A percentile compares a stretch with the other conserved stretches of the same genome.
These are phyloP conservation scores for Hypothenemus hampei DNA, from an alignment of 1,140 invertebrate species.

Conservation along the genomic window DNA sequence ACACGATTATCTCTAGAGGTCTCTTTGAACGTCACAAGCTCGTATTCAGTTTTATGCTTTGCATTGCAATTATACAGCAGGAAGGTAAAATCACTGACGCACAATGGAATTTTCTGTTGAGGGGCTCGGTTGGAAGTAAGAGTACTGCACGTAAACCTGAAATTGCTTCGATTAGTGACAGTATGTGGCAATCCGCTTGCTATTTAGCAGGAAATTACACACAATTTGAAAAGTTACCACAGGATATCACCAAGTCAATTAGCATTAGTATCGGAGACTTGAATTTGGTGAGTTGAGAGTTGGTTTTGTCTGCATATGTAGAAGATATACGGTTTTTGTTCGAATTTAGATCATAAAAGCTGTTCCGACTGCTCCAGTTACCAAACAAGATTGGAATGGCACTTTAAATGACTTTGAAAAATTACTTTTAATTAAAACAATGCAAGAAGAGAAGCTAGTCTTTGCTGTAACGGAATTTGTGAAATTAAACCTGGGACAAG, in stretches of 20 bases:
- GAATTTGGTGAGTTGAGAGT: conserved; percentile 46
- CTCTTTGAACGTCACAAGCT: conserved; percentile 90
- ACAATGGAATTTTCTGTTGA: conserved; percentile 71
- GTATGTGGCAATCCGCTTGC: conserved; percentile 58
- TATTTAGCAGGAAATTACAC: conserved; percentile 55
- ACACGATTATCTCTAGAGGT: conserved; percentile 80
- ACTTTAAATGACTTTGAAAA: conserved; percentile 69
- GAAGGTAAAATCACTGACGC: conserved; percentile 49
- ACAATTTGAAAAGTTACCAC: conserved; percentile 49
- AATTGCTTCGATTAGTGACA: conserved; percentile 46
- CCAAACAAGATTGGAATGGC: conserved; percentile 55
- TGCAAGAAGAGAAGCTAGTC: conserved; percentile 78
- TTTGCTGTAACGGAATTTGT: conserved; percentile 77
- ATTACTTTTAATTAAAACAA: conserved; percentile 70
- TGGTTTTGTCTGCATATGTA: neutral
- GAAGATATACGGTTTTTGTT: neutral
- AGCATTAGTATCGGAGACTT: conserved; percentile 57
- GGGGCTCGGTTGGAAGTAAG: conserved; percentile 57
- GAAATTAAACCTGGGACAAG: conserved; percentile 64
- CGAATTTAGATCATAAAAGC: conserved; percentile 51
- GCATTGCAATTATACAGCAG: conserved; percentile 67
- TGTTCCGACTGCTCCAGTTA: conserved; percentile 45
- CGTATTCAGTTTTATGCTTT: conserved; percentile 80
- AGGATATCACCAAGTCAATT: conserved; percentile 54
- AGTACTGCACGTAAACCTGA: conserved; percentile 29